Percentiles rank a stretch among this genome's conserved stretches.
phyloP scores from a whole-genome alignment of 2,888 invertebrate species.

The Pilophorus perplexus region DNA sequence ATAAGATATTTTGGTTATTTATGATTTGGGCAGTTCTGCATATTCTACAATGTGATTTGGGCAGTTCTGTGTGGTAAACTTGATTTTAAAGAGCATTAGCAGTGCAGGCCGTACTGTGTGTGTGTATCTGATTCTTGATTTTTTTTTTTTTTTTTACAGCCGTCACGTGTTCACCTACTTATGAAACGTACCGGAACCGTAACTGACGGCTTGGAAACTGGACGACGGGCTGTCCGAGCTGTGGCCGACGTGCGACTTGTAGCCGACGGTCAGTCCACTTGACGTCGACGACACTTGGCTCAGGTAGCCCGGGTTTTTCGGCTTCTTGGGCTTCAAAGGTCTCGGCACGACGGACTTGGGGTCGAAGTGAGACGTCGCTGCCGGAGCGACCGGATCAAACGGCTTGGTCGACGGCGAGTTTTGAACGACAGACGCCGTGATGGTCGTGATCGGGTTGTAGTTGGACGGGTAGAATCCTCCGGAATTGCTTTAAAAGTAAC shows the following conservation, averaged over 20 bases:
- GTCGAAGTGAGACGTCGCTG: not conserved
- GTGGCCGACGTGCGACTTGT: slow-evolving; percentile 43
- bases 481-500: not conserved
- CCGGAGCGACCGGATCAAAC: not conserved
- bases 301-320: slow-evolving; percentile 25
- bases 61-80: too few relatives aligned
- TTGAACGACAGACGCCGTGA: slow-evolving; percentile 25
- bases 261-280: slow-evolving; percentile 27
- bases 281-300: slow-evolving; percentile 24
- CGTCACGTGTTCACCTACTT: too few relatives aligned
- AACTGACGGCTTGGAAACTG: slow-evolving; percentile 43
- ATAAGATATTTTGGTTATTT: too few relatives aligned
- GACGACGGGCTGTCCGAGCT: slow-evolving; percentile 37
- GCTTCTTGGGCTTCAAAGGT: not conserved
- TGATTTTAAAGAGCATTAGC: too few relatives aligned
- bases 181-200: too few relatives aligned
- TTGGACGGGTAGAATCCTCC: slow-evolving; percentile 22
- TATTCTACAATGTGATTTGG: too few relatives aligned
- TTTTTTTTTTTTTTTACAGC: too few relatives aligned
- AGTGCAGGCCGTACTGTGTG: too few relatives aligned
- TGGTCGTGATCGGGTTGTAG: slow-evolving; percentile 27
- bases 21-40: too few relatives aligned
- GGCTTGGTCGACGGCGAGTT: not conserved
- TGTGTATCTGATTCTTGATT: too few relatives aligned
- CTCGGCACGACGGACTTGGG: not conserved